A percentile compares a stretch with the other conserved stretches of the same genome.
These are phyloP conservation scores for Xestobium rufovillosum DNA, from an alignment of 2,888 invertebrate species.

Conservation along the genomic window DNA sequence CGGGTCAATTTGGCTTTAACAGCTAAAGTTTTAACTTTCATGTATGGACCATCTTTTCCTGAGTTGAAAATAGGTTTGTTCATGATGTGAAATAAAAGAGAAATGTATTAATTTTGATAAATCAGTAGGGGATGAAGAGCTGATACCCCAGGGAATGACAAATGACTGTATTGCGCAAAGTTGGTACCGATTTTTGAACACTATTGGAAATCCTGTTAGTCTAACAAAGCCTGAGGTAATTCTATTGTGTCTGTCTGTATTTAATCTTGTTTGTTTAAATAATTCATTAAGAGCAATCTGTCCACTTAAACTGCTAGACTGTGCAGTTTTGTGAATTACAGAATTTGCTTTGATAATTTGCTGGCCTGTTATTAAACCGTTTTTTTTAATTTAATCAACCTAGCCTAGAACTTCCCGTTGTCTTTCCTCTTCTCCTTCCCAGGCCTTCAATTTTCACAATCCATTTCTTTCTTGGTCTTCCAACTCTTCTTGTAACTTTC, in stretches of 20 bases:
- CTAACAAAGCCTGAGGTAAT: slow-evolving; percentile 75
- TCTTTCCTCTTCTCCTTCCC: too few species aligned
- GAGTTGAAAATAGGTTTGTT: slow-evolving; percentile 67
- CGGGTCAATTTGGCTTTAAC: slow-evolving; percentile 86
- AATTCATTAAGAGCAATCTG: too few species aligned
- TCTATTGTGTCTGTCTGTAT: slow-evolving; percentile 36
- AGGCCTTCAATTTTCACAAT: too few species aligned
- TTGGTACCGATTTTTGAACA: slow-evolving; percentile 92
- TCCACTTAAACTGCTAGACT: too few species aligned
- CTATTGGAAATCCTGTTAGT: slow-evolving; percentile 91
- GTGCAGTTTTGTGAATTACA: too few species aligned
- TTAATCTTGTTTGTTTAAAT: slow-evolving; percentile 5
- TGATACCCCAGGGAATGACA: slow-evolving; percentile 78
- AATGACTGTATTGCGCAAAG: slow-evolving; percentile 88
- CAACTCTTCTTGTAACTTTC: too few species aligned
- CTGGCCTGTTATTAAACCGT: too few species aligned
- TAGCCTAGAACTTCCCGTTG: too few species aligned
- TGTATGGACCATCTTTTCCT: slow-evolving; percentile 82
- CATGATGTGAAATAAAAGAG: slow-evolving; percentile 1
- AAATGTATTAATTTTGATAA: slow-evolving; percentile 3
- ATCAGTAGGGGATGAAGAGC: slow-evolving; percentile 73
- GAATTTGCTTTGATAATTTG: too few species aligned
- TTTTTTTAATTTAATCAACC: too few species aligned
- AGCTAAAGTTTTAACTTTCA: slow-evolving; percentile 71
- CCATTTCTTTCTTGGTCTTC: too few species aligned